Percentiles rank a stretch among this genome's conserved stretches.
Evolutionary conservation across 2,888 invertebrate species (phyloP).

Genomic region (Drosophila limbata): DNA sequence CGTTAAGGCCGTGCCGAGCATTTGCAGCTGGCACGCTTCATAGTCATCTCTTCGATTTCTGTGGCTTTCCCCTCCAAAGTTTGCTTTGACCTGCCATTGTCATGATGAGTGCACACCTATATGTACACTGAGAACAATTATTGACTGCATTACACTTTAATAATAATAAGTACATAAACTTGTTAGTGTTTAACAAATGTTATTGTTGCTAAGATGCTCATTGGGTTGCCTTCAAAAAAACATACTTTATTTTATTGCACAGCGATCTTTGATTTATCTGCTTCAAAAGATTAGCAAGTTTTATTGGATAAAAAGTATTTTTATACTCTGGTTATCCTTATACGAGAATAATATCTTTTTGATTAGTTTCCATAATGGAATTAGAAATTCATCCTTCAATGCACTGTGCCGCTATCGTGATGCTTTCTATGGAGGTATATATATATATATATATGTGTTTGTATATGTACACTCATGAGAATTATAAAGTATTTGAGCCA

Average conservation of each 20-base stretch:
- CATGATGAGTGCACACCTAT: slow-evolving; percentile 60
- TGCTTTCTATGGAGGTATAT: not conserved
- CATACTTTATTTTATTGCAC: not conserved
- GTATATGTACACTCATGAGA: no score
- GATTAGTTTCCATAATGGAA: not conserved
- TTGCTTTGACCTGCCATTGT: slow-evolving; percentile 64
- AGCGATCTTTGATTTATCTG: not conserved
- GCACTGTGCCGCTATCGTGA: no score
- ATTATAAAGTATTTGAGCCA: not conserved
- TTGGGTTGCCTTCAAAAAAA: not conserved
- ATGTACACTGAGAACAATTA: slow-evolving; percentile 45
- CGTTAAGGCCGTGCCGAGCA: slow-evolving; percentile 10
- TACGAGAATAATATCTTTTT: not conserved
- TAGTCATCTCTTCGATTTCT: slow-evolving; percentile 63
- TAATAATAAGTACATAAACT: not conserved
- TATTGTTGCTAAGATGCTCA: not conserved
- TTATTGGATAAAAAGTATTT: no score
- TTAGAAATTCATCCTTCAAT: no score
- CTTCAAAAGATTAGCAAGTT: not conserved
- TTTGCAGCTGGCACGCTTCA: slow-evolving; percentile 77
- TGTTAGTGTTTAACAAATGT: not conserved
- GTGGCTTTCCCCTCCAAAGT: slow-evolving; percentile 32
- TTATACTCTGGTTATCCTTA: not conserved
- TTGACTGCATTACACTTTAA: not conserved
- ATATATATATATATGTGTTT: no score